A percentile compares a stretch with the other conserved stretches of the same genome.
Evolutionary conservation across 2,113 vertebrate species (phyloP).

Genomic region (Mustelus asterias): DNA sequence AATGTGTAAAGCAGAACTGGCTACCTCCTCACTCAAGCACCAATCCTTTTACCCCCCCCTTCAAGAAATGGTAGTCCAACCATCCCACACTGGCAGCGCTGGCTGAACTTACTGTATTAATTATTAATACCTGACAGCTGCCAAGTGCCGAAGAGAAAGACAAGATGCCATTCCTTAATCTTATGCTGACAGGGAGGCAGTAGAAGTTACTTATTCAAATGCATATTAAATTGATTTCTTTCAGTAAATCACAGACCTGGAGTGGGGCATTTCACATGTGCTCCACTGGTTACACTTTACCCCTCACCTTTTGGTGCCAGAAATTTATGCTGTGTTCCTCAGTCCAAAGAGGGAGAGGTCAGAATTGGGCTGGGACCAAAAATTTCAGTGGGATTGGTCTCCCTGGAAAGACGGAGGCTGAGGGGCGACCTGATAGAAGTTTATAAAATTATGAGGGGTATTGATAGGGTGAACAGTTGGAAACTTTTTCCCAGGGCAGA

Average conservation of each 20-base stretch:
- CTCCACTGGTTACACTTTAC: too few species aligned
- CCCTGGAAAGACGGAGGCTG: too few species aligned
- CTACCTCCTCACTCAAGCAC: neutral
- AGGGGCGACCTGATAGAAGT: too few species aligned
- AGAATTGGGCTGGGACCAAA: neutral
- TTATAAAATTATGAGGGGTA: too few species aligned
- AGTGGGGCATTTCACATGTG: too few species aligned
- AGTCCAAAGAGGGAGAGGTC: neutral
- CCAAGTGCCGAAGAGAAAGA: neutral
- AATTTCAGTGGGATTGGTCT: neutral
- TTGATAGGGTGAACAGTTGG: too few species aligned
- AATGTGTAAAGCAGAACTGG: neutral
- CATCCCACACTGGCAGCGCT: neutral
- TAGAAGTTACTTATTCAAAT: neutral
- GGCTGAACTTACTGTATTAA: neutral
- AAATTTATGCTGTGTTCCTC: neutral
- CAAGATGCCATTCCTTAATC: neutral
- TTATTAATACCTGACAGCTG: neutral
- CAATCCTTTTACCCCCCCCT: neutral
- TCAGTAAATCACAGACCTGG: too few species aligned
- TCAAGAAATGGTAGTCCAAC: neutral
- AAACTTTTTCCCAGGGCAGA: too few species aligned
- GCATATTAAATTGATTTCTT: too few species aligned
- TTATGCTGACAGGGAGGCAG: neutral
- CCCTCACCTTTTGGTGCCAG: too few species aligned